These are phyloP conservation scores for Plebejus argus DNA, from an alignment of 2,888 invertebrate genomes.

Conservation along the genomic window DNA sequence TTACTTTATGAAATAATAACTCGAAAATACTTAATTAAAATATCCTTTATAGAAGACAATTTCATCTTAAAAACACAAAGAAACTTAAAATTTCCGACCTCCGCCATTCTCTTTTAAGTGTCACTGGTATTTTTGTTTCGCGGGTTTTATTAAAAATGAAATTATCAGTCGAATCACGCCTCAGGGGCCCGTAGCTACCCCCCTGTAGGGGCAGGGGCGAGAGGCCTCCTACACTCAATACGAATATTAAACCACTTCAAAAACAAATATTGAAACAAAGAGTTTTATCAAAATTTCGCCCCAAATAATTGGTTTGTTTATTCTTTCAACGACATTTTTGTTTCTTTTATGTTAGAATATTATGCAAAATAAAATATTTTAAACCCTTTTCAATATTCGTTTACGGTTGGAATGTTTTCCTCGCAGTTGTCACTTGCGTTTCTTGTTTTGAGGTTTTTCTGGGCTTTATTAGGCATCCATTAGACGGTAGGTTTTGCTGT, in stretches of 20 bases:
- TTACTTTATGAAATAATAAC: neutral
- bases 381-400: neutral
- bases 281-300: slow-evolving; percentile 20
- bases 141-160: slow-evolving; percentile 31
- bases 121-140: slow-evolving; percentile 16
- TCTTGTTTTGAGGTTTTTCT: neutral
- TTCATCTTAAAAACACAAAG: neutral
- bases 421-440: neutral
- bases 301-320: slow-evolving; percentile 7
- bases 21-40: neutral
- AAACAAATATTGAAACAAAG: slow-evolving; percentile 24
- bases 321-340: neutral
- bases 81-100: slow-evolving; percentile 19
- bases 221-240: slow-evolving; percentile 9
- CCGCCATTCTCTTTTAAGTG: neutral
- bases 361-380: neutral
- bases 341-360: slow-evolving; percentile 7
- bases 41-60: neutral
- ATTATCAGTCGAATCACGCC: slow-evolving; percentile 29
- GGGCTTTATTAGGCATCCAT: too few relatives aligned
- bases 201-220: neutral
- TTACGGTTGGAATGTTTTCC: neutral
- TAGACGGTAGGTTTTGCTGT: too few relatives aligned
- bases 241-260: slow-evolving; percentile 28
- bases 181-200: neutral